Conservation (phyloP, 2,113 vertebrate genomes). For the Pachypanchax playfairii region DNA sequence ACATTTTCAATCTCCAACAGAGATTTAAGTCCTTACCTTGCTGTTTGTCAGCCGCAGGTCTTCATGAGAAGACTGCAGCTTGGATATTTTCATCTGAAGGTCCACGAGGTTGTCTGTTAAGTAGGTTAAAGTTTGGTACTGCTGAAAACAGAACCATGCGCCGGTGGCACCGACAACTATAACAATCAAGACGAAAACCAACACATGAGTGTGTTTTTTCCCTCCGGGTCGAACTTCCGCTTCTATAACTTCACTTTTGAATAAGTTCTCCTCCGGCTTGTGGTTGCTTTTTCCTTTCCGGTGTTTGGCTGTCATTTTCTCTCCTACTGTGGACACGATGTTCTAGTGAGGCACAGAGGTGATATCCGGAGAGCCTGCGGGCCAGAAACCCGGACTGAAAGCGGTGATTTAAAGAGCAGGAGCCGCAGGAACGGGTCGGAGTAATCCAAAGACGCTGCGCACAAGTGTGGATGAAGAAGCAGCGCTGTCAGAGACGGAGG, state of each 20-base stretch:
- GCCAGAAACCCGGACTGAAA: not conserved
- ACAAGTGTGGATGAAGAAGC: constrained; percentile 7
- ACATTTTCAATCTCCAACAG: not conserved
- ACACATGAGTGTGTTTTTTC: constrained; percentile 28
- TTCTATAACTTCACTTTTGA: constrained; percentile 59
- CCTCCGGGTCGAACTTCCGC: constrained; percentile 56
- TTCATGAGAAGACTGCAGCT: constrained; percentile 72
- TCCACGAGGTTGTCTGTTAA: constrained; percentile 71
- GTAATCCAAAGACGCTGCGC: no score
- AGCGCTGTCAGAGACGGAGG: constrained; percentile 49
- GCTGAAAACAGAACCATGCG: constrained; percentile 76
- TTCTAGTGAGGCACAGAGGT: constrained; percentile 40
- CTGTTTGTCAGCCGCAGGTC: constrained; percentile 60
- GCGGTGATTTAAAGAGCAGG: constrained; percentile 9
- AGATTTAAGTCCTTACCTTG: constrained; percentile 61
- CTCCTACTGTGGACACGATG: constrained; percentile 57
- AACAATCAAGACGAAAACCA: constrained; percentile 60
- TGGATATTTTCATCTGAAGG: constrained; percentile 75
- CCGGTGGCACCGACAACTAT: constrained; percentile 50
- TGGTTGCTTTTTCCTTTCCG: constrained; percentile 74
- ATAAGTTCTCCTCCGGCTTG: constrained; percentile 73
- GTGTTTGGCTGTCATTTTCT: constrained; percentile 78
- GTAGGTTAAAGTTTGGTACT: constrained; percentile 72
- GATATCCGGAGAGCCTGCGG: constrained; percentile 8
- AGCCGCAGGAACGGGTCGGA: not conserved